These are phyloP conservation scores for Alectoris magna DNA, from an alignment of 2,797 vertebrate genomes.

Conservation along the genomic window DNA sequence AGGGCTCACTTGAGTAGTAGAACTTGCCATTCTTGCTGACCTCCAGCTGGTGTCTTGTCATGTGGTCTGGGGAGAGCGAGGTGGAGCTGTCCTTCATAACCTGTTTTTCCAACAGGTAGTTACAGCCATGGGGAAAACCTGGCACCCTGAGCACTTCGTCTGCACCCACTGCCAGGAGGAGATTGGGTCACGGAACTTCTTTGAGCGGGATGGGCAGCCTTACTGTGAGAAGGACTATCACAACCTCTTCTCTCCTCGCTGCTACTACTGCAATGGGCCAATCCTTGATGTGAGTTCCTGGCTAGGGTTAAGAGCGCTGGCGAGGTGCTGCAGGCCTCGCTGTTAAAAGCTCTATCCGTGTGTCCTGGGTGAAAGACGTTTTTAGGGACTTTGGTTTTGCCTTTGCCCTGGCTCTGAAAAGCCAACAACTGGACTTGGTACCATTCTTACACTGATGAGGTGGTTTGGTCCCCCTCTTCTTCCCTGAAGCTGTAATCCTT, in stretches of 20 bases:
- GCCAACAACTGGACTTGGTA: background rate
- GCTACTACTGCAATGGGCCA: slow-evolving; percentile 92
- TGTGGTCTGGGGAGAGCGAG: background rate
- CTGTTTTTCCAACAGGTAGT: slow-evolving; percentile 85
- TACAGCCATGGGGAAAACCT: slow-evolving; percentile 95
- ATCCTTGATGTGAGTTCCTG: slow-evolving; percentile 91
- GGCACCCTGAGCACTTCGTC: slow-evolving; percentile 97
- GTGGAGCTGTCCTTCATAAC: slow-evolving; percentile 26
- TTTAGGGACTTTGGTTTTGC: background rate
- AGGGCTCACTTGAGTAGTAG: slow-evolving; percentile 73
- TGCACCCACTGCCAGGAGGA: slow-evolving; percentile 98
- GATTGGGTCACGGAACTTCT: slow-evolving; percentile 95
- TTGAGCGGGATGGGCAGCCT: slow-evolving; percentile 92
- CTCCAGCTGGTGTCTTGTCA: slow-evolving; percentile 58
- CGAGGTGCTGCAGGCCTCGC: background rate
- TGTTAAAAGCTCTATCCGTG: background rate
- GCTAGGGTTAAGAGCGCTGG: background rate
- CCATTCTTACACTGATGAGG: background rate
- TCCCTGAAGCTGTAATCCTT: background rate
- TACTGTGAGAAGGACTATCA: slow-evolving; percentile 97
- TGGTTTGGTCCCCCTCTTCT: background rate
- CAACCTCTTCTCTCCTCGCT: slow-evolving; percentile 93
- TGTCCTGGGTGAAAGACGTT: background rate
- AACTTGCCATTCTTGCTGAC: slow-evolving; percentile 62
- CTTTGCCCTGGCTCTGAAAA: background rate